Percentiles rank a stretch among this genome's conserved stretches.
phyloP scores from a whole-genome alignment of 2,888 invertebrate species.

The Torymus auratus region DNA sequence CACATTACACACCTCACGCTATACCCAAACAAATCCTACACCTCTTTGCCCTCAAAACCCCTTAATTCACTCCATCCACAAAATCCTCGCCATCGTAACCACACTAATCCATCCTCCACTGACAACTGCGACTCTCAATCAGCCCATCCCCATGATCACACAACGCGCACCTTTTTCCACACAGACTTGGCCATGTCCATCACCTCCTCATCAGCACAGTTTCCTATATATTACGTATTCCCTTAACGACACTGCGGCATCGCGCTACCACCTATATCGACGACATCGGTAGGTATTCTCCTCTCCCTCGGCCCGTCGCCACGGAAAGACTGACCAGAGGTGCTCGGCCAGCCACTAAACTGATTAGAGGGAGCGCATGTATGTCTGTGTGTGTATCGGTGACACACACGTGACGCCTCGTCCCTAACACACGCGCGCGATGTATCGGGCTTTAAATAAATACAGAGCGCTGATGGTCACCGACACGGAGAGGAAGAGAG shows the following conservation, averaged over 20 bases:
- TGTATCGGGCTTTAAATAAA: not conserved
- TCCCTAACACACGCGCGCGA: not conserved
- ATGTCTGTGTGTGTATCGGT: not conserved
- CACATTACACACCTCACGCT: too few species aligned
- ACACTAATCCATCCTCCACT: too few species aligned
- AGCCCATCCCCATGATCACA: not conserved
- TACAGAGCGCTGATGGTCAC: not conserved
- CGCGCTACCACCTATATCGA: not conserved
- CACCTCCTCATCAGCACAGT: not conserved
- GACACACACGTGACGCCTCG: not conserved
- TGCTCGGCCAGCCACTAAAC: conserved; percentile 42
- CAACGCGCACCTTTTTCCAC: conserved; percentile 64
- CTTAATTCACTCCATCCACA: too few species aligned
- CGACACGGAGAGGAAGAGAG: not conserved
- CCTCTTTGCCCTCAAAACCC: too few species aligned
- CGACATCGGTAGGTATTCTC: conserved; percentile 41
- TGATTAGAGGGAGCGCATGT: conserved; percentile 41
- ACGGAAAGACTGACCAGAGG: not conserved
- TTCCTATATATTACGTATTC: not conserved
- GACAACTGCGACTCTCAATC: not conserved
- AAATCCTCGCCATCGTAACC: too few species aligned
- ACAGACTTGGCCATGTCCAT: conserved; percentile 63
- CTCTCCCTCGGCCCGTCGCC: conserved; percentile 1
- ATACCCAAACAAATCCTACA: too few species aligned
- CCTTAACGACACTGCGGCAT: too few species aligned